Conservation (phyloP, 1,140 invertebrate genomes). For the Cryptotermes secundus region DNA sequence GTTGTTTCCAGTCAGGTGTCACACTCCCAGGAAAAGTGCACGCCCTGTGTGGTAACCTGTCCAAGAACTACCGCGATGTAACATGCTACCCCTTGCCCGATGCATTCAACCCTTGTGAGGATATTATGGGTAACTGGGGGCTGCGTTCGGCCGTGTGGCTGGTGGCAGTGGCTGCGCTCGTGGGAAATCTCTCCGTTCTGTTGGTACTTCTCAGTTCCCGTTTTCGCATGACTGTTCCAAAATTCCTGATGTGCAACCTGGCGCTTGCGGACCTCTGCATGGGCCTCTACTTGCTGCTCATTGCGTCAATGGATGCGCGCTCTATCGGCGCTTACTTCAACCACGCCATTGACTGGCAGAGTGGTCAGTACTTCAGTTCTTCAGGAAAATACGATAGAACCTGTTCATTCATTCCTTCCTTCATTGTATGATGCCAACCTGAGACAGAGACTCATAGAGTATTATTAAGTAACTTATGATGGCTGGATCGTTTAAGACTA, state of each 20-base stretch:
- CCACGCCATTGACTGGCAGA: conserved; percentile 88
- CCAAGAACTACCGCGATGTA: conserved; percentile 46
- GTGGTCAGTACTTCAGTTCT: conserved; percentile 51
- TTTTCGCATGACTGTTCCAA: conserved; percentile 66
- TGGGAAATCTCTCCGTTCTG: conserved; percentile 82
- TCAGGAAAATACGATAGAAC: too few relatives aligned
- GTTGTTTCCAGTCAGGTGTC: not conserved
- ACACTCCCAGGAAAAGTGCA: not conserved
- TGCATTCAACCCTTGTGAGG: conserved; percentile 86
- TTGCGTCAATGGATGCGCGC: conserved; percentile 78
- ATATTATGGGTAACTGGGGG: conserved; percentile 82
- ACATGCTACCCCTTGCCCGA: conserved; percentile 75
- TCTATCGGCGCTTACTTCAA: conserved; percentile 86
- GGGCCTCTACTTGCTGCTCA: conserved; percentile 78
- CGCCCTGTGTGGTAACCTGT: conserved; percentile 44
- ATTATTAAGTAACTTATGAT: too few relatives aligned
- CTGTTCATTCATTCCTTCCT: too few relatives aligned
- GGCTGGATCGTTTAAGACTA: too few relatives aligned
- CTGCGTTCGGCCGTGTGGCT: conserved; percentile 82
- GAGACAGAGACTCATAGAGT: too few relatives aligned
- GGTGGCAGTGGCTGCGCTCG: conserved; percentile 62
- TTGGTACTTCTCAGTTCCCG: conserved; percentile 66
- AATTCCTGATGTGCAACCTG: conserved; percentile 84
- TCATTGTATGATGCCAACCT: too few relatives aligned
- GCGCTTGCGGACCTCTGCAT: conserved; percentile 85